Conservation (phyloP, 2,888 invertebrate species). For the Sinopyrophorus schimmeli region DNA sequence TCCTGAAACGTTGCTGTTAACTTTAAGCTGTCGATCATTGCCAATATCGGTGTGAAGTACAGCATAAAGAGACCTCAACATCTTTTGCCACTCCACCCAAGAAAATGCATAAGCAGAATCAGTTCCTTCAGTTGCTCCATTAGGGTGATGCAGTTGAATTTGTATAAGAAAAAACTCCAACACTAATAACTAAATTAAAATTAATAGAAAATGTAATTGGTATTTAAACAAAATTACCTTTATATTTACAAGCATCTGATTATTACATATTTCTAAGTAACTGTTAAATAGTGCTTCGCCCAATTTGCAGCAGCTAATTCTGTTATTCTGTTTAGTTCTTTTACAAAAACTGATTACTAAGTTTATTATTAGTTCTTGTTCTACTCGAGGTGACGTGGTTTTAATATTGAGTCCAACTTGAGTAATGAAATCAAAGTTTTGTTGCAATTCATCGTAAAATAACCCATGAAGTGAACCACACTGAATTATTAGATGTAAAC, state of each 20-base stretch:
- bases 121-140: constrained; percentile 49
- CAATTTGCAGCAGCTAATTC: constrained; percentile 49
- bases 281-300: constrained; percentile 47
- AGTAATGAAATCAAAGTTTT: constrained; percentile 46
- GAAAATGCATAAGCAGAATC: constrained; percentile 51
- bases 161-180: constrained; percentile 59
- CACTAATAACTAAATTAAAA: constrained; percentile 47
- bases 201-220: neutral
- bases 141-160: constrained; percentile 59
- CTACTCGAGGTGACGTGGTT: constrained; percentile 30
- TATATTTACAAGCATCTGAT: constrained; percentile 38
- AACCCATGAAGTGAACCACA: constrained; percentile 45
- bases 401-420: constrained; percentile 40
- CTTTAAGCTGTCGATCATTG: too few species aligned
- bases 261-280: constrained; percentile 42
- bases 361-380: constrained; percentile 37
- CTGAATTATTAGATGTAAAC: constrained; percentile 44
- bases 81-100: constrained; percentile 54
- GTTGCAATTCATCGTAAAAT: constrained; percentile 40
- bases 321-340: constrained; percentile 46
- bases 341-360: constrained; percentile 27
- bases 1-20: constrained; percentile 15
- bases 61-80: constrained; percentile 51
- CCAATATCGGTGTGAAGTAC: constrained; percentile 49
- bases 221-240: constrained; percentile 24